Evolutionary conservation across 1,140 invertebrate genomes (phyloP), one percentile per base, ranked within the genome.

Genomic region (Brachionus angularis): DNA sequence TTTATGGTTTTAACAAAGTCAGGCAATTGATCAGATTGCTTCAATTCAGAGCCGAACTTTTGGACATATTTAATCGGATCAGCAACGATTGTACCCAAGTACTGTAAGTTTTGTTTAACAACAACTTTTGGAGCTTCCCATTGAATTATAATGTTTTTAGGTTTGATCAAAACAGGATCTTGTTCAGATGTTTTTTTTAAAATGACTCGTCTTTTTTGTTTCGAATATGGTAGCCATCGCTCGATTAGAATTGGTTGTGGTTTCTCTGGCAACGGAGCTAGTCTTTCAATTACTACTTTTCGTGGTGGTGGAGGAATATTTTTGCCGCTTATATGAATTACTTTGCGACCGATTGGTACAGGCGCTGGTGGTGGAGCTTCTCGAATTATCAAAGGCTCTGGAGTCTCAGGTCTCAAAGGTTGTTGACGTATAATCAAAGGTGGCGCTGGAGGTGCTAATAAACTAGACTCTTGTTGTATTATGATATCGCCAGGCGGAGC

Each of bases 261-360:
- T 29, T 62, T 62, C 23, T 29, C 12, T 27, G 58, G 58, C 7
- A 62, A 21, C 3, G 12, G 8, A 39, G 33, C 12, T 18, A 62
- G n/a, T 3, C 27, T 16, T 29, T 62, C 58, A 62, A 62, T 46
- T 39, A 62, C 39, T n/a, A 62, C 44, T 62, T 29, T 21, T n/a
- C 58, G 31, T 3, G 58, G 58, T 39, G 58, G 58, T 39, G 58
- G 58, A 14, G 34, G 34, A 25, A 21, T 18, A 3, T 12, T 18
- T 14, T 12, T 12, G 16, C 8, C 16, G 16, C 8, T 7, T 18
- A 12, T 18, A n/a, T 3, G 1, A 50, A 50, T 2, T 12, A 29
- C 8, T 10, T 12, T 3, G 12, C 1, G 1, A 23, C 21, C 2
- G 16, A 50, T 12, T 2, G 1, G 12, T 12, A 2, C 21, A 23